Conservation (phyloP, 2,888 invertebrate species). For the Hemithea aestivaria region DNA sequence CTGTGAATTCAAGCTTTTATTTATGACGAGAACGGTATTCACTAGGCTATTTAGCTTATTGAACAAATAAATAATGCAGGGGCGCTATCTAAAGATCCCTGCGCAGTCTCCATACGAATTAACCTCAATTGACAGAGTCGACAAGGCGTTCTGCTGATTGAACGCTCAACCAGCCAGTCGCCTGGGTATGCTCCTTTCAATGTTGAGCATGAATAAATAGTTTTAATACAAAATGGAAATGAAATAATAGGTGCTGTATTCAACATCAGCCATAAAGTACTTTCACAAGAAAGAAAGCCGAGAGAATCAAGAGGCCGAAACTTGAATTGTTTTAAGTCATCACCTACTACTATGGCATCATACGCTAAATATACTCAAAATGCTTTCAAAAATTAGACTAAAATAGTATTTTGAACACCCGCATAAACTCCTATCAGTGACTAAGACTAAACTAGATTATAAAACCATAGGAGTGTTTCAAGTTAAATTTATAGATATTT, state of each 20-base stretch:
- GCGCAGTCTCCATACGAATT: slow-evolving; percentile 73
- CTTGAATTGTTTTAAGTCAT: too few species aligned
- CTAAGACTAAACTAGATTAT: slow-evolving; percentile 11
- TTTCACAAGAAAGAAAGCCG: too few species aligned
- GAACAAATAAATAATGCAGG: slow-evolving; percentile 71
- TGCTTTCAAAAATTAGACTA: too few species aligned
- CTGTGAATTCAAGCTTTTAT: slow-evolving; percentile 40
- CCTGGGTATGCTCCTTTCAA: slow-evolving; percentile 39
- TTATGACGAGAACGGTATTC: slow-evolving; percentile 44
- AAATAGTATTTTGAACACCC: too few species aligned
- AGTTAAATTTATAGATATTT: slow-evolving; percentile 27
- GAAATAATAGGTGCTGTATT: too few species aligned
- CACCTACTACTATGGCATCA: too few species aligned
- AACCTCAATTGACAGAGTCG: slow-evolving; percentile 76
- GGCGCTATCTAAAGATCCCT: slow-evolving; percentile 69
- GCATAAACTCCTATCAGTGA: too few species aligned
- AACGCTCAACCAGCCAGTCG: slow-evolving; percentile 52
- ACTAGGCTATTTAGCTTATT: slow-evolving; percentile 67
- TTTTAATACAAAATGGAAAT: too few species aligned
- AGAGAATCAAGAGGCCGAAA: too few species aligned
- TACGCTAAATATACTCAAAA: too few species aligned
- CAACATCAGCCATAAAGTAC: too few species aligned
- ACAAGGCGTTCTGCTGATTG: slow-evolving; percentile 76
- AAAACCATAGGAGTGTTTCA: slow-evolving; percentile 25
- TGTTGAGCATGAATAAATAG: slow-evolving; percentile 46